Conservation (phyloP, 2,888 invertebrate genomes). For the Heteromurus nitidus region DNA sequence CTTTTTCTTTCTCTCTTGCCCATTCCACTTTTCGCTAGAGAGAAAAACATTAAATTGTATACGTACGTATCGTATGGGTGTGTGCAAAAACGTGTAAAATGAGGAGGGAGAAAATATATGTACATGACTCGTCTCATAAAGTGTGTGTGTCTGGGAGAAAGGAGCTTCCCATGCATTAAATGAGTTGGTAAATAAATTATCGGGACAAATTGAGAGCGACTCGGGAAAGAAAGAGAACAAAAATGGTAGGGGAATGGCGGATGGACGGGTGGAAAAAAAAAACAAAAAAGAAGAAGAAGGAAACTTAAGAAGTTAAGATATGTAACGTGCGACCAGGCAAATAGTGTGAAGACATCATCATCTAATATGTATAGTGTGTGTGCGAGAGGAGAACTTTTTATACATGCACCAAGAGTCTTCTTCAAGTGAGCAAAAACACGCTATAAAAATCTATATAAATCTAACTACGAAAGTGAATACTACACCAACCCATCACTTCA, state of each 20-base stretch:
- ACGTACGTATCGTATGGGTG: background rate
- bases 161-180: constrained; percentile 33
- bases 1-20: background rate
- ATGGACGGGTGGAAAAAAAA: constrained; percentile 14
- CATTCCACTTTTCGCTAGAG: background rate
- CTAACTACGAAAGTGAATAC: background rate
- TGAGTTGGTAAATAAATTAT: constrained; percentile 59
- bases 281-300: constrained; percentile 5
- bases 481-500: no score
- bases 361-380: background rate
- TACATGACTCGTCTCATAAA: constrained; percentile 10
- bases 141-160: background rate
- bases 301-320: constrained; percentile 23
- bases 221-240: constrained; percentile 24
- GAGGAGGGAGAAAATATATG: constrained; percentile 19
- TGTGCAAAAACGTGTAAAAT: constrained; percentile 38
- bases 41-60: constrained; percentile 41
- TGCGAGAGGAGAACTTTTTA: background rate
- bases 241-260: background rate
- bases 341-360: background rate
- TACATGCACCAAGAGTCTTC: background rate
- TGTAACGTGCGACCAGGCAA: constrained; percentile 1
- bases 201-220: constrained; percentile 38
- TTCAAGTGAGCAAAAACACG: background rate
- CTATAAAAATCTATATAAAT: background rate